These are phyloP conservation scores for Turritopsis rubra DNA, from an alignment of 30 jellyfish, hydroid and myxozoan species.

Conservation along the genomic window DNA sequence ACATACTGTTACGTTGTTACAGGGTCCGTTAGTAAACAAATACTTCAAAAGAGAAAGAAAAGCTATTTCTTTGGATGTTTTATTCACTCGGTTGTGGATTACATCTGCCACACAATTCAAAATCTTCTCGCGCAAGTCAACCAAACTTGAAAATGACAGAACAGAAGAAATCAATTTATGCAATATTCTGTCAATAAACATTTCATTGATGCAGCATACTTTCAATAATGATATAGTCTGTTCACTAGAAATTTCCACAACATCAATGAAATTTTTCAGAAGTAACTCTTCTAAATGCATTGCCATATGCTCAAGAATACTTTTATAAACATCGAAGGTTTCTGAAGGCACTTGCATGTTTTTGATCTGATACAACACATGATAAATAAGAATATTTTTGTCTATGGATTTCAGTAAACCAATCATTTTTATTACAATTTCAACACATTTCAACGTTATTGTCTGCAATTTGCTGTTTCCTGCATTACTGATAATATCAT, in stretches of 20 bases:
- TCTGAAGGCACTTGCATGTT: not conserved
- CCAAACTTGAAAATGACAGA: not conserved
- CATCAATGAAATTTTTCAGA: not conserved
- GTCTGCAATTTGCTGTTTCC: not conserved
- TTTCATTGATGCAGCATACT: not conserved
- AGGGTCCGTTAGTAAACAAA: not conserved
- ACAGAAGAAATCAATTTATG: not conserved
- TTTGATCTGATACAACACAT: not conserved
- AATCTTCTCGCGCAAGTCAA: not conserved
- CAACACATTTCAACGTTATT: not conserved
- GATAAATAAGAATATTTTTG: not conserved
- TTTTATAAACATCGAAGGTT: not conserved
- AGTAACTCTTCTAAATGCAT: not conserved
- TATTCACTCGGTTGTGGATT: not conserved
- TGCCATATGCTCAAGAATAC: not conserved
- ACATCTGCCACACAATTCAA: slow-evolving; percentile 5
- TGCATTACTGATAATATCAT: not conserved
- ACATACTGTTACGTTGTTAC: not conserved
- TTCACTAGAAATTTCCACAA: not conserved
- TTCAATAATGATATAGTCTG: not conserved
- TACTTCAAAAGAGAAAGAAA: not conserved
- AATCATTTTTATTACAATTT: not conserved
- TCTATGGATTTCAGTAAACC: not conserved
- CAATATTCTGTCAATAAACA: not conserved
- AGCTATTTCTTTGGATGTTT: not conserved